Base-by-base conservation (phyloP, 2,797 vertebrate genomes). In the Melanotaenia maccullochi region DNA sequence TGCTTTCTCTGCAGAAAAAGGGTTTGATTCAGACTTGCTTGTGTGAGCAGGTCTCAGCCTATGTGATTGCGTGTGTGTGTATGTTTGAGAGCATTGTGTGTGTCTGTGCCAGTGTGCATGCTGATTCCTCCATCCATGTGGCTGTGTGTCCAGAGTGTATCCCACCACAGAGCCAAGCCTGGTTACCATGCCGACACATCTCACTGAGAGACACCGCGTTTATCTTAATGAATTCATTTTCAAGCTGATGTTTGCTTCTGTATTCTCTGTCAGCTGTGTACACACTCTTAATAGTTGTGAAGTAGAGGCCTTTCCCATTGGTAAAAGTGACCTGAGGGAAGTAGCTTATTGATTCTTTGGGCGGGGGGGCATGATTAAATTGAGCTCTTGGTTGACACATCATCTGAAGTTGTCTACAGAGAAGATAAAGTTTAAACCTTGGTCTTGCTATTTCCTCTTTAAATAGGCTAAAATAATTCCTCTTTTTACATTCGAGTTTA, bases 171-270 rank as follows among this genome's bases (percentile, higher is more conserved):
- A 75, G 71, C 68, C 44, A 75, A 79, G 72, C 65, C 47, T n/a
- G 70, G 93, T 94, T 95, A 71, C 93, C 87, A 92, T 94, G 93
- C 88, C 91, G 61, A 90, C 92, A 69, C 69, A 18, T 86, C 86
- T 86, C 65, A 77, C 73, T 58, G 60, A 70, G 81, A 83, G 81
- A 86, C 85, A 76, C 61, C 9, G 67, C 62, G 16, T 90, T 89
- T 87, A 85, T 91, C 89, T 89, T 89, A 94, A 93, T 90, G 88
- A 93, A 92, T 94, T 92, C 84, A 91, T 94, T 92, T 93, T 88
- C 63, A 40, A 58, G 78, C 81, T 78, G 56, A 56, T 94, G 90
- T 94, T 94, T 94, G 92, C 85, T 20, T 49, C 72, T 75, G 78
- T 75, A 66, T 87, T 85, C 80, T 85, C 86, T 65, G 83, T 90